Percentiles rank a stretch among this genome's conserved stretches.
Conservation (phyloP, 2,113 vertebrate genomes). For the Dipodomys merriami region DNA sequence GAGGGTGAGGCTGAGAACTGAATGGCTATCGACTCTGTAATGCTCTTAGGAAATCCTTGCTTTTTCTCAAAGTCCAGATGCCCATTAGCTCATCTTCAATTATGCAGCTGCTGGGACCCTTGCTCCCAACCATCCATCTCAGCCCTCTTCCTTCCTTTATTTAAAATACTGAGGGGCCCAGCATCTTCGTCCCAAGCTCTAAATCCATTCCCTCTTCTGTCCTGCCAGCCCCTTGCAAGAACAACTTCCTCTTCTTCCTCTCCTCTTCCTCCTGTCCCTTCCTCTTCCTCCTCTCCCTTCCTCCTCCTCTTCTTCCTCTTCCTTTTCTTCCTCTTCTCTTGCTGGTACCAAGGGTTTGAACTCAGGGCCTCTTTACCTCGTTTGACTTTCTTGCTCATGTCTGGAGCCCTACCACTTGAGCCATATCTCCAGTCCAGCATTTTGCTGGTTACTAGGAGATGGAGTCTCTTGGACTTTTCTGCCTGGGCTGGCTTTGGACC, state of each 20-base stretch:
- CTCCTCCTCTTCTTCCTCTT: no score
- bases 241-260: neutral
- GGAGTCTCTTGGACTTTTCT: no score
- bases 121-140: neutral
- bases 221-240: neutral
- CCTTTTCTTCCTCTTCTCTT: no score
- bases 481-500: no score
- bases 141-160: neutral
- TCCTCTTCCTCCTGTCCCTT: no score
- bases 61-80: neutral
- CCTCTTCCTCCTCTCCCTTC: no score
- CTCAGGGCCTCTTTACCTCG: no score
- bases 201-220: neutral
- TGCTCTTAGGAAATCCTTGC: slow-evolving; percentile 15
- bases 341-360: no score
- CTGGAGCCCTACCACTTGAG: no score
- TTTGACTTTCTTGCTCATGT: no score
- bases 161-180: neutral
- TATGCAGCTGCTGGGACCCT: neutral
- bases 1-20: neutral
- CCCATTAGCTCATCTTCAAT: slow-evolving; percentile 7
- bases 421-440: no score
- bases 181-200: neutral
- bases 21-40: neutral
- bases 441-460: no score